Base-by-base conservation (phyloP, 1,140 invertebrate genomes). In the Drosophila willistoni region DNA sequence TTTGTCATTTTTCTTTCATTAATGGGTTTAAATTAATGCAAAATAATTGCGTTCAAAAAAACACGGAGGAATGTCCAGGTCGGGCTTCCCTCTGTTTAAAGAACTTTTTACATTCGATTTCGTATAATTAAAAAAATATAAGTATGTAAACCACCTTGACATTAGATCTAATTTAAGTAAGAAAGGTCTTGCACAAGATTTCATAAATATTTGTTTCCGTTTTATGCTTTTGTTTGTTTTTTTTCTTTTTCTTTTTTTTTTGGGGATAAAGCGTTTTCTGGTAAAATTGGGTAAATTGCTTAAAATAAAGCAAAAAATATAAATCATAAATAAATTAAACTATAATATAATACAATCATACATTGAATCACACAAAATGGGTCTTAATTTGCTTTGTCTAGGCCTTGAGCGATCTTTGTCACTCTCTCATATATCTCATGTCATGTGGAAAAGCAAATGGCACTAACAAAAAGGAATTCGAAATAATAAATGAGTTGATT, bases 111-210 rank as follows among this genome's bases (percentile, higher is more conserved):
- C 73, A 75, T 64, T 76, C 66, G 73, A 66, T 67, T 60, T 65
- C 75, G 63, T 36, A 42, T 54, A 76, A 69, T 61, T 19, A 59
- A 76, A 47, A 74, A 83, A 55, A 64, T 73, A 73, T 77, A 73
- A 66, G 79, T 84, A 85, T 74, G 67, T 85, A 81, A 85, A 72
- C 77, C 81, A 85, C 78, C 82, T 75, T 81, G 76, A 51, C 69
- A 74, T 75, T 77, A 65, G 25, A 29, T 41, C 59, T 75, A 73
- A 85, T 86, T 77, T 81, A 85, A 78, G 67, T 81, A 81, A 78
- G 63, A 81, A 64, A 62, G 61, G 77, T 64, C 68, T 65, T 70
- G 67, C 73, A 82, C 62, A 70, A 80, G 71, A 73, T 64, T 68
- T 74, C 34, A 77, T 81, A 73, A 70, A 79, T 79, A 79, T 70